Evolutionary conservation across 1,140 invertebrate genomes (phyloP), one percentile per base, ranked within the genome.

Genomic region (Halictus rubicundus): DNA sequence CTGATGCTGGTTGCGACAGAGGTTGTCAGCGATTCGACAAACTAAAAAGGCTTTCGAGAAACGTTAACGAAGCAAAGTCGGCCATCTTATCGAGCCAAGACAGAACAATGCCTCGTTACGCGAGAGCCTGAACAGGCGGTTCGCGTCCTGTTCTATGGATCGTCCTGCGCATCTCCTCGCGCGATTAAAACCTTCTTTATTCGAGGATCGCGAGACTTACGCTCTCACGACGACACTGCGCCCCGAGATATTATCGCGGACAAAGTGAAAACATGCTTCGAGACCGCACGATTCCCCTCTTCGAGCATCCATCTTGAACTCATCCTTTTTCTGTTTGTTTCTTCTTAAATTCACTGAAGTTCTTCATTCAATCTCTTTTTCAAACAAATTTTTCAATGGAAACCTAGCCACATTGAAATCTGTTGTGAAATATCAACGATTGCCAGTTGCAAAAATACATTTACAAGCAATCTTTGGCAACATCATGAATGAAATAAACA

Each of bases 31-130:
- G 23, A 71, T 72, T 19, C 32, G 27, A 25, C 23, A 12, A 9
- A n/a, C 16, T 65, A 81, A 61, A 77, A 79, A 54, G 39, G n/a
- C 42, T 60, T 42, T 71, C 42, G 71, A 49, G 72, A 81, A 83
- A 66, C 54, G 61, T 83, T 83, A 83, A 83, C 68, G 70, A 82
- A 80, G 78, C 71, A 46, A 49, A 69, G 72, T 64, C 78, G 59
- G 23, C 70, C 42, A 42, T 70, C 59, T 77, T 76, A 81, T 81
- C 81, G 66, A 21, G n/a, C 23, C 59, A 2, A 65, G 60, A 76
- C 66, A 70, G 72, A 83, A 83, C 79, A 82, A 82, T 83, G 54
- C 81, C 68, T 83, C 66, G 60, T 83, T 75, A 81, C 64, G 54
- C 64, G 54, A 60, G n/a, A 54, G 12, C n/a, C 1, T 25, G 69